These are phyloP conservation scores for Antennarius striatus DNA, from an alignment of 2,113 vertebrate genomes.

Conservation along the genomic window DNA sequence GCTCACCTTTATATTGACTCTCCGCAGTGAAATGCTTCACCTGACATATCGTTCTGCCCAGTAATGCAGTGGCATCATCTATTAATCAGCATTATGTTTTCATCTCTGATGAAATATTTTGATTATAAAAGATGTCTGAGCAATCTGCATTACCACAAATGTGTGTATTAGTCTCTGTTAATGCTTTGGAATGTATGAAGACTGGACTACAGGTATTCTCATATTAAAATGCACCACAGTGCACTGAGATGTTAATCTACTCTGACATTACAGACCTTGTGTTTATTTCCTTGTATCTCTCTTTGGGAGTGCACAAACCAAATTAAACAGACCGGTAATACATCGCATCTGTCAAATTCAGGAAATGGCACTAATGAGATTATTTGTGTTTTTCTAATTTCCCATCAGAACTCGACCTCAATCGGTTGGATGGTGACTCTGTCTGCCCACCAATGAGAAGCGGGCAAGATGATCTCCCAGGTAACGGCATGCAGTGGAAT, in stretches of 20 bases:
- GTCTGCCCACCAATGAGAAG: constrained; percentile 81
- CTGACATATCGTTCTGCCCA: constrained; percentile 7
- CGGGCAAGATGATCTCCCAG: constrained; percentile 85
- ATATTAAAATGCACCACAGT: not conserved
- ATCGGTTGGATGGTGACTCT: constrained; percentile 79
- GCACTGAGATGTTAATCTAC: constrained; percentile 30
- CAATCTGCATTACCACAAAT: not conserved
- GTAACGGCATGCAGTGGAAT: constrained; percentile 46
- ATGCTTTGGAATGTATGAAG: constrained; percentile 7
- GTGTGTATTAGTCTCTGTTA: not conserved
- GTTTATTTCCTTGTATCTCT: not conserved
- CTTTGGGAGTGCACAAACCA: not conserved
- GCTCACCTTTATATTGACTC: not conserved
- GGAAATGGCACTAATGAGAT: not conserved
- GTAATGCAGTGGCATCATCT: not conserved
- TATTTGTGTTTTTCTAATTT: constrained; percentile 2
- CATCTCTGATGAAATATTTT: constrained; percentile 10
- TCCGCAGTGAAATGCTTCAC: constrained; percentile 1
- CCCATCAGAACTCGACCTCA: constrained; percentile 78
- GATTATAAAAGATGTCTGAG: constrained; percentile 9
- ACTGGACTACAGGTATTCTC: not conserved
- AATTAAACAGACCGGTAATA: constrained; percentile 6
- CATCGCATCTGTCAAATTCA: constrained; percentile 11
- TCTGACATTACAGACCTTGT: constrained; percentile 28
- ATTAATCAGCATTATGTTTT: constrained; percentile 34